Conservation (phyloP, 1,140 invertebrate genomes). For the Portunus trituberculatus region DNA sequence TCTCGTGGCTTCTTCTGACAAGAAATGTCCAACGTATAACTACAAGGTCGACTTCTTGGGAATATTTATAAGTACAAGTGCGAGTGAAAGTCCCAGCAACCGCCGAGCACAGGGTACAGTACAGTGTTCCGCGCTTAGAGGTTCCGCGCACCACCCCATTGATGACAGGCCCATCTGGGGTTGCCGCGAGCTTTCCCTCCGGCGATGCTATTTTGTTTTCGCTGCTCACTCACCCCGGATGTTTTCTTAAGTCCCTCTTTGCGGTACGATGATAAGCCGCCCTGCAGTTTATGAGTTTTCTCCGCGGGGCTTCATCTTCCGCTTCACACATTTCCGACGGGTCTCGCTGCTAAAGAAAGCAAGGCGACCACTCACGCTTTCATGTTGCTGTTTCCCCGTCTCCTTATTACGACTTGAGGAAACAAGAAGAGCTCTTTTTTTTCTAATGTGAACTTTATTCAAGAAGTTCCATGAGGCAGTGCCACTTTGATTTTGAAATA, state of each 20-base stretch:
- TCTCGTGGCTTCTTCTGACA: neutral
- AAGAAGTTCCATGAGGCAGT: no score
- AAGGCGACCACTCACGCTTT: no score
- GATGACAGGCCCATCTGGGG: neutral
- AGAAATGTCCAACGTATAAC: neutral
- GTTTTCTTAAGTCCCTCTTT: neutral
- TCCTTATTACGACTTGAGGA: no score
- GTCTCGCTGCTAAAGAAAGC: no score
- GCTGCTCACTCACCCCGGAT: slow-evolving; percentile 8
- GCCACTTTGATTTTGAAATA: no score
- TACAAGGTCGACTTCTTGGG: neutral
- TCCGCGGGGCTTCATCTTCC: neutral
- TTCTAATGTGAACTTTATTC: no score
- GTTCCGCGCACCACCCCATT: neutral
- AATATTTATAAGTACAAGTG: neutral
- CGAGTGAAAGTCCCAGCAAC: neutral
- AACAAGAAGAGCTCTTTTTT: no score
- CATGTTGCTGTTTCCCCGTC: no score
- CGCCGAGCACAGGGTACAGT: neutral
- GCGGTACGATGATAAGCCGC: neutral
- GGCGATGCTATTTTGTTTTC: slow-evolving; percentile 11
- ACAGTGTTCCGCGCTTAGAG: neutral
- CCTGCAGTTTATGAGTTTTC: neutral
- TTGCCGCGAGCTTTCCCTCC: neutral
- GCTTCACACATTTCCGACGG: neutral